Evolutionary conservation across 2,797 vertebrate genomes (phyloP).

Genomic region (Sphenopsis melanotis): DNA sequence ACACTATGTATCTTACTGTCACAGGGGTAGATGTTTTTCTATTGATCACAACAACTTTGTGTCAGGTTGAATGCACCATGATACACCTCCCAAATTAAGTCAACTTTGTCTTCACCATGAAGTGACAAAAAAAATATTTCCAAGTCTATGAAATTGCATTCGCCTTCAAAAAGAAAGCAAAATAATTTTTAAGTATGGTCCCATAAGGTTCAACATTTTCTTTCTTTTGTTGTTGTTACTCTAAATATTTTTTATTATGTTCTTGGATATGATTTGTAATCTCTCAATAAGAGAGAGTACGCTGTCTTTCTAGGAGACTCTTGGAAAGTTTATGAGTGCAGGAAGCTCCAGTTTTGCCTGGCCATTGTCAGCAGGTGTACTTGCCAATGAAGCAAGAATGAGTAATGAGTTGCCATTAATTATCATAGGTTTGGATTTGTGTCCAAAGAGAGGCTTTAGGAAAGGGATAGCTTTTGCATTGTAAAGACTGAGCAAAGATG

Average conservation of each 20-base stretch:
- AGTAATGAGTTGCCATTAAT: not conserved
- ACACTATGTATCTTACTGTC: not conserved
- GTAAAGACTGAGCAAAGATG: not conserved
- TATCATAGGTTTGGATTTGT: not conserved
- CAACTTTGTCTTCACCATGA: not conserved
- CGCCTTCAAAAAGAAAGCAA: not conserved
- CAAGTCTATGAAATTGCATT: not conserved
- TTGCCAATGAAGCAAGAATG: not conserved
- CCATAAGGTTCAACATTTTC: not conserved
- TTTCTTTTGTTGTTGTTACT: not conserved
- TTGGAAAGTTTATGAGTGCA: not conserved
- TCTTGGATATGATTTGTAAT: not conserved
- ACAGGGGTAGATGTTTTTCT: not conserved
- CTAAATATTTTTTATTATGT: not conserved
- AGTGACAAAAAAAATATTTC: not conserved
- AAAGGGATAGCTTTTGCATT: not conserved
- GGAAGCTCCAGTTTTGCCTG: conserved; percentile 1
- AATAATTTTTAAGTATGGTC: not conserved
- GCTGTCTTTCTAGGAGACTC: not conserved
- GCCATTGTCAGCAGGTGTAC: not conserved
- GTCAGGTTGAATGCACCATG: not conserved
- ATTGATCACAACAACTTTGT: not conserved
- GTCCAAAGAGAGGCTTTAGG: not conserved
- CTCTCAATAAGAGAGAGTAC: not conserved
- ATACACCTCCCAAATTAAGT: not conserved